These are phyloP conservation scores for Lepidonotus clava DNA, from an alignment of 2,888 invertebrate species.

Conservation along the genomic window DNA sequence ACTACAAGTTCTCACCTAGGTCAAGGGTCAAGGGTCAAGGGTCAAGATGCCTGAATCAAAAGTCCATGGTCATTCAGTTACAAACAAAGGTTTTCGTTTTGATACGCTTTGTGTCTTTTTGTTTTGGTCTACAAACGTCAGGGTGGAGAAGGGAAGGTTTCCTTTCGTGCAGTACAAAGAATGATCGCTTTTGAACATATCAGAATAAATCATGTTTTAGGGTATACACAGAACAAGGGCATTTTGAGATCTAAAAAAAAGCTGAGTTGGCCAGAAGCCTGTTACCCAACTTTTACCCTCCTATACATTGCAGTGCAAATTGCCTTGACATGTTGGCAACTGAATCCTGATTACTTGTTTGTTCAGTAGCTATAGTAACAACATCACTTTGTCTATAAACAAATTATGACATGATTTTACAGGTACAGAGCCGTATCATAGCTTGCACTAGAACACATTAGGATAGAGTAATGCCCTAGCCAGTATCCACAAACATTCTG, in stretches of 20 bases:
- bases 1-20: slow-evolving; percentile 19
- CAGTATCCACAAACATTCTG: slow-evolving; percentile 31
- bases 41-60: not conserved
- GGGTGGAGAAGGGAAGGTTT: not conserved
- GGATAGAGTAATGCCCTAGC: slow-evolving; percentile 26
- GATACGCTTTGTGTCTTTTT: not conserved
- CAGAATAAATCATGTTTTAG: slow-evolving; percentile 31
- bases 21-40: not conserved
- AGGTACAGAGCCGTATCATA: not conserved
- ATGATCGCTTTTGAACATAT: slow-evolving; percentile 12
- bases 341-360: not conserved
- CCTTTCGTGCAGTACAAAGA: slow-evolving; percentile 26
- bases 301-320: slow-evolving; percentile 44
- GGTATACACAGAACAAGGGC: slow-evolving; percentile 1
- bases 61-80: slow-evolving; percentile 10
- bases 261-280: not conserved
- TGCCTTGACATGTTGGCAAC: not conserved
- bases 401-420: slow-evolving; percentile 37
- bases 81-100: not conserved
- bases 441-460: slow-evolving; percentile 2
- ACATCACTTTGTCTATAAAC: slow-evolving; percentile 50
- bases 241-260: slow-evolving; percentile 30
- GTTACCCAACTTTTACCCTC: not conserved
- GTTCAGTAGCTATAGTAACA: slow-evolving; percentile 26
- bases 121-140: not conserved